Percentiles rank a stretch among this genome's conserved stretches.
phyloP scores from a whole-genome alignment of 2,797 vertebrate species.

The Paguma larvata region DNA sequence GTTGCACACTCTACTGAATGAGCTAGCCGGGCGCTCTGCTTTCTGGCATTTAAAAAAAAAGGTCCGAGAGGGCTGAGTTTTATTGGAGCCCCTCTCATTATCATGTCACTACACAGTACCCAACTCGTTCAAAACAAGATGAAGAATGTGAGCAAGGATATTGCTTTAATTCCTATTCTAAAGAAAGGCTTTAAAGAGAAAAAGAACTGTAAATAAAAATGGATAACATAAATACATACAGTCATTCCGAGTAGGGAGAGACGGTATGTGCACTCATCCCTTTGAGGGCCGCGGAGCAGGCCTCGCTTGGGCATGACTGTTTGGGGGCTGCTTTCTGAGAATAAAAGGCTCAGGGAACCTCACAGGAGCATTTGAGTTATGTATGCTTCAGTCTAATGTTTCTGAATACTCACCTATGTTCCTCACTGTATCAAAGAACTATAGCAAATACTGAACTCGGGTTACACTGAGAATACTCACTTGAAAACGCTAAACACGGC shows the following conservation, averaged over 20 bases:
- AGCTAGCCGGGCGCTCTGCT: not conserved
- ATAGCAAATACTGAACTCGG: not conserved
- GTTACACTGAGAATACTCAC: not conserved
- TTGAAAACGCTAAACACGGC: slow-evolving; percentile 3
- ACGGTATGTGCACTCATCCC: not conserved
- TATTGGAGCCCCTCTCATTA: not conserved
- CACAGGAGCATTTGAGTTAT: not conserved
- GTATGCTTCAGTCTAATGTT: slow-evolving; percentile 4
- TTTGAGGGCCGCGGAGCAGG: slow-evolving; percentile 28
- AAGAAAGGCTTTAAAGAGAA: slow-evolving; percentile 53
- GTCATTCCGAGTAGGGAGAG: not conserved
- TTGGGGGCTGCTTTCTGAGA: not conserved
- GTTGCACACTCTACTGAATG: not conserved
- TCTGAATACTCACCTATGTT: not conserved
- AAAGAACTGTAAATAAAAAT: slow-evolving; percentile 16
- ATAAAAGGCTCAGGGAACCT: not conserved
- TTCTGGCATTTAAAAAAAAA: slow-evolving; percentile 38
- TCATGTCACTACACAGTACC: not conserved
- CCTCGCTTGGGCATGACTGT: not conserved
- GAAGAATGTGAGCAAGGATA: not conserved
- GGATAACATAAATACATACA: not conserved
- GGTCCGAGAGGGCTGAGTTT: not conserved
- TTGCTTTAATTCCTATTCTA: slow-evolving; percentile 33
- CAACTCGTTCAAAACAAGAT: not conserved
- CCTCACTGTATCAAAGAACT: slow-evolving; percentile 17